These are phyloP conservation scores for Nerophis ophidion DNA, from an alignment of 2,113 vertebrate genomes.

Conservation along the genomic window DNA sequence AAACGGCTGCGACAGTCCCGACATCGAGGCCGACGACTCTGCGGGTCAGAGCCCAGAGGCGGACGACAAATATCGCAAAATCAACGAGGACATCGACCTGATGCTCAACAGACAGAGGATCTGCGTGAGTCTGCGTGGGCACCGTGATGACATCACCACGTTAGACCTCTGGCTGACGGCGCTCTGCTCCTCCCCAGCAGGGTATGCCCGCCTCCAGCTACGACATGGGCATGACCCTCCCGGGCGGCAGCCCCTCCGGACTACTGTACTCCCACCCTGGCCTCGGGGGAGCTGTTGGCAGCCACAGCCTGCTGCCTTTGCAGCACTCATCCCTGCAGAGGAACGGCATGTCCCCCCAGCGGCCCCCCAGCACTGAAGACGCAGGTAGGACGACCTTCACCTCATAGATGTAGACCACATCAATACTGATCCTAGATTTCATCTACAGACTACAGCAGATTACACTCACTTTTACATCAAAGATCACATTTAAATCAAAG, in stretches of 20 bases:
- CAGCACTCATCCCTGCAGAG: conserved; percentile 88
- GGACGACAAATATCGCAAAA: conserved; percentile 96
- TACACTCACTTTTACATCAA: too few species aligned
- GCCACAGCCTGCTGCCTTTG: conserved; percentile 86
- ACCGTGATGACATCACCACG: conserved; percentile 18
- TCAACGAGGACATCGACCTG: conserved; percentile 98
- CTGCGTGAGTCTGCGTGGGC: conserved; percentile 82
- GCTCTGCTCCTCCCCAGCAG: conserved; percentile 52
- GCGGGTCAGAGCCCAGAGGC: conserved; percentile 96
- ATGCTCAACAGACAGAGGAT: conserved; percentile 98
- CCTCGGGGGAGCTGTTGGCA: conserved; percentile 77
- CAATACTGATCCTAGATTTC: too few species aligned
- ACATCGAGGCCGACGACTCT: conserved; percentile 96
- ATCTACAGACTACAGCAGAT: too few species aligned
- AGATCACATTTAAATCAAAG: too few species aligned
- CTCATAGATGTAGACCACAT: too few species aligned
- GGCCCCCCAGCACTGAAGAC: conserved; percentile 87
- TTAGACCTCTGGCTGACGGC: not conserved
- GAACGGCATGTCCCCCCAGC: conserved; percentile 88
- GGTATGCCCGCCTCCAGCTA: conserved; percentile 89
- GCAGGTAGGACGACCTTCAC: conserved; percentile 67
- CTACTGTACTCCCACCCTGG: conserved; percentile 85
- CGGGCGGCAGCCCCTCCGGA: conserved; percentile 80
- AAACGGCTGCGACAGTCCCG: conserved; percentile 96
- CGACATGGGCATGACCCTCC: conserved; percentile 89